Percentiles rank a stretch among this genome's conserved stretches.
Evolutionary conservation across 2,888 invertebrate genomes (phyloP).

Genomic region (Mechanitis messenoides): DNA sequence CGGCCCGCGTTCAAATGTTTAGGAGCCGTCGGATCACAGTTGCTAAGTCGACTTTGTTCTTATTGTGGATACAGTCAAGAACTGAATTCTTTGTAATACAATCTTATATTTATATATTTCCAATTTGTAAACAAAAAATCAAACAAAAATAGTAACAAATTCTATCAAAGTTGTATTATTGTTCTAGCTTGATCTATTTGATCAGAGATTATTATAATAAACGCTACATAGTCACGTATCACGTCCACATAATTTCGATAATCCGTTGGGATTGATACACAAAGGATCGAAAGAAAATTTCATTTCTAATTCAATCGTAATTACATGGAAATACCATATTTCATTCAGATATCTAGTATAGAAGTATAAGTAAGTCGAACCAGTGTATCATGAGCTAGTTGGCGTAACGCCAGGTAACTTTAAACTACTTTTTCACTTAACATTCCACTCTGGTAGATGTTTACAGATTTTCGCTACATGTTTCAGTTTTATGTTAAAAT

Average conservation of each 20-base stretch:
- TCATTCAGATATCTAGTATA: not conserved
- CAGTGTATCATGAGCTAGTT: not conserved
- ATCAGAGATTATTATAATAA: too few species aligned
- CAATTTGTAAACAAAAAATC: not conserved
- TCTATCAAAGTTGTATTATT: too few species aligned
- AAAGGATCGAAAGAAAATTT: not conserved
- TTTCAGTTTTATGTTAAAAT: not conserved
- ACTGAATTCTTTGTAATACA: too few species aligned
- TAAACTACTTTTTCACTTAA: not conserved
- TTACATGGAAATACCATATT: not conserved
- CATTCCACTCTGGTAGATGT: not conserved
- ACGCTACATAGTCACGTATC: too few species aligned
- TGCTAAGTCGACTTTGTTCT: not conserved
- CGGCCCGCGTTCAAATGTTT: not conserved
- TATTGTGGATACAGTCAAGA: too few species aligned
- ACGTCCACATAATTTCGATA: too few species aligned
- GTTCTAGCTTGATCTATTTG: too few species aligned
- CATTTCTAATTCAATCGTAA: not conserved
- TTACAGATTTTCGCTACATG: not conserved
- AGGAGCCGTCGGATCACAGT: conserved; percentile 1
- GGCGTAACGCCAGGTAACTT: not conserved
- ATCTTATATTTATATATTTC: conserved; percentile 2
- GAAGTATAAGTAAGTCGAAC: not conserved
- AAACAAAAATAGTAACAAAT: too few species aligned
- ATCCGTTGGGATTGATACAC: too few species aligned